Evolutionary conservation across 2,113 vertebrate species (phyloP).

Genomic region (Rhadina sibilatrix): DNA sequence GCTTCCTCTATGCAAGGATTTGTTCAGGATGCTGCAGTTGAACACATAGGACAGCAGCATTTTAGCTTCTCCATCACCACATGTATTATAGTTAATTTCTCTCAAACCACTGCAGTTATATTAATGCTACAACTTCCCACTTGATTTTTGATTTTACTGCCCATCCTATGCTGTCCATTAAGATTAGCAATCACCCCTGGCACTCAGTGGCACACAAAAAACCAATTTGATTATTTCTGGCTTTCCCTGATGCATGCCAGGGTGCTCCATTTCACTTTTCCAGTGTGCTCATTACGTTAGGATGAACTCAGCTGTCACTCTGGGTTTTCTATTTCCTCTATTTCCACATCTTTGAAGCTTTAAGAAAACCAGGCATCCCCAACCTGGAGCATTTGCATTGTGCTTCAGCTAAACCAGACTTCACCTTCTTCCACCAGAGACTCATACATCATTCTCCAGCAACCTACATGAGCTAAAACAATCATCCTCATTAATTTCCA

Average conservation of each 20-base stretch:
- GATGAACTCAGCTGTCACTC: neutral
- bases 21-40: neutral
- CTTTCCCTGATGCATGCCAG: neutral
- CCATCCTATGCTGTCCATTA: neutral
- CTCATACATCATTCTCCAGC: neutral
- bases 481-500: neutral
- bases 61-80: neutral
- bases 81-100: neutral
- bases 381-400: neutral
- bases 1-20: neutral
- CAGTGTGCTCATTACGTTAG: neutral
- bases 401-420: neutral
- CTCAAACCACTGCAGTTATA: neutral
- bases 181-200: neutral
- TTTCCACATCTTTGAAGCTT: neutral
- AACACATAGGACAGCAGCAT: neutral
- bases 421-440: neutral
- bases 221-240: neutral
- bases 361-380: neutral
- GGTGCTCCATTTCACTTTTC: neutral
- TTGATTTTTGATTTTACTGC: neutral
- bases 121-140: neutral
- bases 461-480: neutral
- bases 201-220: neutral
- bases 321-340: constrained; percentile 9